Evolutionary conservation across 2,113 vertebrate species (phyloP).

Genomic region (Chauna torquata): DNA sequence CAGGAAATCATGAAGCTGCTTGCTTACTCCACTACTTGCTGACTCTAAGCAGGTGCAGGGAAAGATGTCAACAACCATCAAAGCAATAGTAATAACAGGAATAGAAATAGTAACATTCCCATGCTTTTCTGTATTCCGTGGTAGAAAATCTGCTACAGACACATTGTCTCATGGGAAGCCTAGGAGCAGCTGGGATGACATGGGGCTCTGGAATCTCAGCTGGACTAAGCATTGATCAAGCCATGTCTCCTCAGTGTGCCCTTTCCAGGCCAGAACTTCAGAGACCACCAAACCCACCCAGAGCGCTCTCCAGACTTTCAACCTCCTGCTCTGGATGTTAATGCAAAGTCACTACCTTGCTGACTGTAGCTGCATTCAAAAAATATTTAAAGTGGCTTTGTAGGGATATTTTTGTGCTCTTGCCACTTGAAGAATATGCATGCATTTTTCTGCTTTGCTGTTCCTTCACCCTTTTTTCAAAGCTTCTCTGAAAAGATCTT

Average conservation of each 20-base stretch:
- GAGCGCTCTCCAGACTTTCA: neutral
- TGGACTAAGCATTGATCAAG: neutral
- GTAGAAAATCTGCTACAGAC: neutral
- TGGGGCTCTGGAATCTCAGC: neutral
- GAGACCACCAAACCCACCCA: neutral
- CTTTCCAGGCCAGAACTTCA: neutral
- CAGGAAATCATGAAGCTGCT: neutral
- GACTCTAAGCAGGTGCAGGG: neutral
- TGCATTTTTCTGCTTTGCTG: neutral
- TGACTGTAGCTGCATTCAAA: neutral
- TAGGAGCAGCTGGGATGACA: neutral
- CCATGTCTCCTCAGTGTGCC: rapidly evolving
- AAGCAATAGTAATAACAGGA: neutral
- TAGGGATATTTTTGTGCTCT: neutral
- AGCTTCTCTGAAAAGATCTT: neutral
- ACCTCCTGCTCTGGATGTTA: neutral
- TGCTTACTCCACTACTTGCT: neutral
- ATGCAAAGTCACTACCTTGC: neutral
- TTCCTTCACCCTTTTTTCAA: neutral
- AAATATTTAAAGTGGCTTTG: neutral
- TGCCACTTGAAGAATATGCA: neutral
- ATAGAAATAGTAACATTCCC: neutral
- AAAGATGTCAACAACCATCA: neutral
- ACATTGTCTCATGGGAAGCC: neutral
- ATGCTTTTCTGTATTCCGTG: neutral